Conservation (phyloP, 1,140 invertebrate species). For the Cryptotermes secundus region DNA sequence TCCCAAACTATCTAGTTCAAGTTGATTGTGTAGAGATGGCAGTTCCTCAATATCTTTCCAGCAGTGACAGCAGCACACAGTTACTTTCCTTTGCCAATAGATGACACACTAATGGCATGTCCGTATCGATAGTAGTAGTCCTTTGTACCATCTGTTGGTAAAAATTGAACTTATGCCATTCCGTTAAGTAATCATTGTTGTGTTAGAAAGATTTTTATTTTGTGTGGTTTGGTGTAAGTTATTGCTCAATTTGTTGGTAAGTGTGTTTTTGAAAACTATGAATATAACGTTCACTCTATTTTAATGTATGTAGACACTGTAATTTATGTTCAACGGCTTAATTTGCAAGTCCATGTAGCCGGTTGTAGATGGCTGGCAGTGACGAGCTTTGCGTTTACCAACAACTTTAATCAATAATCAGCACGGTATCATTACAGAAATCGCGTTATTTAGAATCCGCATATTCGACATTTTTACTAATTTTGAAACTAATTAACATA, state of each 20-base stretch:
- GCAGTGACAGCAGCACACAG: too few relatives aligned
- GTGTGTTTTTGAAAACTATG: neutral
- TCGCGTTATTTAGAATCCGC: too few relatives aligned
- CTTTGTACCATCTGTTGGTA: neutral
- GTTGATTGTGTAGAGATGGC: too few relatives aligned
- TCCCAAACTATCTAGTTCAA: too few relatives aligned
- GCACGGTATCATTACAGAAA: neutral
- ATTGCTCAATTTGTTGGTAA: constrained; percentile 8
- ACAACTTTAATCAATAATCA: constrained; percentile 9
- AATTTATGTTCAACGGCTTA: neutral
- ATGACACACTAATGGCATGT: too few relatives aligned
- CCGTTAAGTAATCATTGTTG: neutral
- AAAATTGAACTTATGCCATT: neutral
- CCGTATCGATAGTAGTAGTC: neutral
- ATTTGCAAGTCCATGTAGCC: neutral
- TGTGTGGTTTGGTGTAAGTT: neutral
- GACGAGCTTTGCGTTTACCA: neutral
- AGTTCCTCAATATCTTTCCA: too few relatives aligned
- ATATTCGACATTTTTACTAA: too few relatives aligned
- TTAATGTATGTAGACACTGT: neutral
- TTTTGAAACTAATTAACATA: too few relatives aligned
- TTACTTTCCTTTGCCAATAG: too few relatives aligned
- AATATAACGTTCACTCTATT: neutral
- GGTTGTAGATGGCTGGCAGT: constrained; percentile 1
- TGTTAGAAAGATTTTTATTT: neutral